Base-by-base conservation (phyloP, 2,888 invertebrate genomes). In the Polyploca ridens region DNA sequence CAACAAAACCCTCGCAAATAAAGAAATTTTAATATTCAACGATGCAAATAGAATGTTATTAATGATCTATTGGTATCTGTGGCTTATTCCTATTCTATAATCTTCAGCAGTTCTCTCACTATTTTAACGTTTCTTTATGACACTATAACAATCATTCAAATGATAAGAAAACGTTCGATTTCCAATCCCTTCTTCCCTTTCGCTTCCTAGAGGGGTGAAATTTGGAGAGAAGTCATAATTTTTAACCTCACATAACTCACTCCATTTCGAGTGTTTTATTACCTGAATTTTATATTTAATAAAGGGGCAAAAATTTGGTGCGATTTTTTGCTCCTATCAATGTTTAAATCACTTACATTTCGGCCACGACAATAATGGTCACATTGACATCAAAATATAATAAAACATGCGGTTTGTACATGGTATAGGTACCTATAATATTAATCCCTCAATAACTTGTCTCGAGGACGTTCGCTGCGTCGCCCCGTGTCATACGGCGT, bases 191-290 rank as follows among this genome's bases (percentile, higher is more conserved):
- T 54, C 16, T 54, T 8, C 54, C 16, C 54, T 54, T 54, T 41
- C 60, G 19, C 41, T 27, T 61, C 27, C 41, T 11, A 27, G 19
- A 61, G 44, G 41, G 61, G 38, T 27, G 61, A 63, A 66, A 74
- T 75, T 64, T 71, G 69, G 61, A 60, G 19, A 60, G 54, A 63
- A 66, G 64, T 68, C 70, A 71, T 76, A 75, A 75, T 67, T 72
- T 72, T 68, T 62, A 69, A 72, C 69, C 70, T 69, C 70, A 68
- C 66, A 69, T 69, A 73, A 71, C 72, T 75, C 64, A 70, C 57
- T 54, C 64, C 66, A 69, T 77, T 75, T 68, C 69, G 64, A 49
- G 16, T 66, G 66, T 71, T 14, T 10, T 70, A 73, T 69, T 58
- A 33, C 49, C 49, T 41, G 64, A 46, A n/a, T 62, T 33, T 49